Percentiles rank a stretch among this genome's conserved stretches.
These are phyloP conservation scores for Spea bombifrons DNA, from an alignment of 2,113 vertebrate genomes.

Conservation along the genomic window DNA sequence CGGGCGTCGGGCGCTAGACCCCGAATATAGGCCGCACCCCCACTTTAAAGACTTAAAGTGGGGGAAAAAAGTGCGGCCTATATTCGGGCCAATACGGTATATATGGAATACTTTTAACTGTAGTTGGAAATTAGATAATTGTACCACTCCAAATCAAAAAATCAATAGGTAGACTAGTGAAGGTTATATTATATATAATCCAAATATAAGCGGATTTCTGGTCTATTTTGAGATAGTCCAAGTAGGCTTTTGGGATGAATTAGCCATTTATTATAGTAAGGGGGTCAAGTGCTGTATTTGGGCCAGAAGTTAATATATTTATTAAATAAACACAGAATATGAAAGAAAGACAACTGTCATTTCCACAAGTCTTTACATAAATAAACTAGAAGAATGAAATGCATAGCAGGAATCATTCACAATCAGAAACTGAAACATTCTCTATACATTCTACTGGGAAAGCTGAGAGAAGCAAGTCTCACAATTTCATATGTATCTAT, in stretches of 20 bases:
- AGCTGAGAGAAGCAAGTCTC: neutral
- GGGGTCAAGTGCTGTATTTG: conserved; percentile 17
- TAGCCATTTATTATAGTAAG: conserved; percentile 15
- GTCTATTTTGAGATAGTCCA: neutral
- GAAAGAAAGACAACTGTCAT: conserved; percentile 14
- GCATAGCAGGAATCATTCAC: conserved; percentile 4
- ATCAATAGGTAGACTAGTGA: neutral
- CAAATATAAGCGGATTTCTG: neutral
- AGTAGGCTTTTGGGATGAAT: neutral
- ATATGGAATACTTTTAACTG: too few species aligned
- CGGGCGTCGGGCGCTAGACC: too few species aligned
- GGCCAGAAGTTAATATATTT: conserved; percentile 32
- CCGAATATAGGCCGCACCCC: too few species aligned
- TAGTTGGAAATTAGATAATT: too few species aligned
- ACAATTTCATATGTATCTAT: too few species aligned
- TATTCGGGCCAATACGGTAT: too few species aligned
- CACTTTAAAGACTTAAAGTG: too few species aligned
- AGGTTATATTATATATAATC: neutral
- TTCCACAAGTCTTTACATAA: conserved; percentile 1
- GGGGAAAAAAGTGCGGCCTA: too few species aligned
- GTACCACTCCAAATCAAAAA: neutral
- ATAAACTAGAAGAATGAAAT: conserved; percentile 9
- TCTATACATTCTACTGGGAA: neutral
- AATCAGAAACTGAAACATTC: neutral
- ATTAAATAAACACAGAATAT: conserved; percentile 38